Evolutionary conservation across 2,113 vertebrate genomes (phyloP).

Genomic region (Embiotoca jacksoni): DNA sequence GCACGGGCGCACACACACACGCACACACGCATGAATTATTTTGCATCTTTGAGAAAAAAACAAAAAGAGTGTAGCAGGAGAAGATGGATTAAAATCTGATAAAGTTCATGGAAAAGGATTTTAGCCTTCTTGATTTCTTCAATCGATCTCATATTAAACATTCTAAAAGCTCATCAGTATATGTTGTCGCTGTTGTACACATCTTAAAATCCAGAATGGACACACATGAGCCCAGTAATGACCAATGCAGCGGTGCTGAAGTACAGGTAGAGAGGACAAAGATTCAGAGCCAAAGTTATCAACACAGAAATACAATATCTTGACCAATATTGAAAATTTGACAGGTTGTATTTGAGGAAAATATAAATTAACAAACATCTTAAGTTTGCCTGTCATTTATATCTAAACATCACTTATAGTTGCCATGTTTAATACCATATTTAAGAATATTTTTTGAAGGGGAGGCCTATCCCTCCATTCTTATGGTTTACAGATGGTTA

Average conservation of each 20-base stretch:
- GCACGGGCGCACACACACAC: constrained; percentile 16
- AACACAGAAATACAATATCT: background rate
- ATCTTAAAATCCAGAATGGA: background rate
- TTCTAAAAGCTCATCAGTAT: no score
- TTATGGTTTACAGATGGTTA: background rate
- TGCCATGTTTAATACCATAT: background rate
- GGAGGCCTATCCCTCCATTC: background rate
- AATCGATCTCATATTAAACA: no score
- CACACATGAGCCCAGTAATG: background rate
- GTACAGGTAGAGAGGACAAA: no score
- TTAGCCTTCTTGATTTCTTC: background rate
- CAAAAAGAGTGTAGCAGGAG: constrained; percentile 41
- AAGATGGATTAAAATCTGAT: constrained; percentile 20
- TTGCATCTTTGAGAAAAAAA: constrained; percentile 36
- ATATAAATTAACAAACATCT: background rate
- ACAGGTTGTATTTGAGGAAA: background rate
- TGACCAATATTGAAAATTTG: background rate
- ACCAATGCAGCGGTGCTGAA: background rate
- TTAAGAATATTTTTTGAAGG: no score
- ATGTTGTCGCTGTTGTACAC: no score
- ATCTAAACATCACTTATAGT: background rate
- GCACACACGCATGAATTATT: constrained; percentile 39
- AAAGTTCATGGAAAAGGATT: background rate
- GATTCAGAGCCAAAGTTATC: background rate
- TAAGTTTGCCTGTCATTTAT: background rate